Base-by-base conservation (phyloP, 2,797 vertebrate genomes). In the Notoglanidium macrostoma region DNA sequence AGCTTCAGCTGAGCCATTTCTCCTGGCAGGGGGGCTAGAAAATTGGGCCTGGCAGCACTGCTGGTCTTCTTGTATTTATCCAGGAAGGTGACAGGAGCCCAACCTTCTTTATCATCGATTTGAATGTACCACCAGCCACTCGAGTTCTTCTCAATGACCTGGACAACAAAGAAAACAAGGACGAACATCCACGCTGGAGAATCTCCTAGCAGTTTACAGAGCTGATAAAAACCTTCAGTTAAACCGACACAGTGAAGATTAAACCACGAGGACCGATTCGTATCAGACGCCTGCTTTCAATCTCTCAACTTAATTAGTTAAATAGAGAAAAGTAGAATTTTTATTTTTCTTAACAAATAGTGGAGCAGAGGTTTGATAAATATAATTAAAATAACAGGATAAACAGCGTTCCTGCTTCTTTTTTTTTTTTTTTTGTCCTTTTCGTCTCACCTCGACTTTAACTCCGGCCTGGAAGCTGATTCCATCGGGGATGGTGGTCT, bases 121-220 rank as follows among this genome's bases (percentile, higher is more conserved):
- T 99, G 98, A 93, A 99, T 99, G 92, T 99, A 99, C 98, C 98
- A 99, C 98, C 98, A 99, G 83, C 98, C 98, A 0, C 97, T 98
- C 79, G 96, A 90, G 90, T 99, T 99, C 94, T 99, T 99, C 91
- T 99, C 98, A 32, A 99, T 98, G 87, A 99, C 98, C 98, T 99
- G 15, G 44, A 82, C 78, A 55, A 81, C 67, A 9, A 57, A 46
- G 35, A 72, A 49, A 67, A 65, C 40, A 1, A 82, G 14, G 6
- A 65, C 49, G 49, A 82, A 44, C 40, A 1, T 44, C 5, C 55
- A 19, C 1, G 46, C 46, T 51, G 12, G 12, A 0, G 19, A 40
- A 54, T 17, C 0, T 54, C 23, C 21, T 17, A 21, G 3, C 7
- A 26, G 14, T 26, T 11, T 49, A 74, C 14, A 44, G 35, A n/a